Conservation (phyloP, 1,140 invertebrate species). For the Diuraphis noxia region DNA sequence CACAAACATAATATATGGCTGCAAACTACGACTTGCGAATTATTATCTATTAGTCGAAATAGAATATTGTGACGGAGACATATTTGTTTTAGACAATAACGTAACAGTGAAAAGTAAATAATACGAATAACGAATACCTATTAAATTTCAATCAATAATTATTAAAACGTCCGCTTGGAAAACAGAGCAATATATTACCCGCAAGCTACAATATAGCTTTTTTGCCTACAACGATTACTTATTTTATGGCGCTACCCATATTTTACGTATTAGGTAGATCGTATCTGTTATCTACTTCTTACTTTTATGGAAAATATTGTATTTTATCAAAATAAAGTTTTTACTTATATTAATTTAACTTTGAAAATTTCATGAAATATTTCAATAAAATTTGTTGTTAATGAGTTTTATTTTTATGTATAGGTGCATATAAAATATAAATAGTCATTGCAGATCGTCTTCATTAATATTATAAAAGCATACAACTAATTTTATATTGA, state of each 20-base stretch:
- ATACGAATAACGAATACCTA: neutral
- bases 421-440: too few relatives aligned
- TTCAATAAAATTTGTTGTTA: too few relatives aligned
- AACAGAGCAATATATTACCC: neutral
- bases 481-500: too few relatives aligned
- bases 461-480: too few relatives aligned
- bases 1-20: neutral
- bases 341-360: too few relatives aligned
- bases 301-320: too few relatives aligned
- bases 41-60: neutral
- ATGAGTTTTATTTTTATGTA: too few relatives aligned
- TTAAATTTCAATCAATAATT: constrained; percentile 11
- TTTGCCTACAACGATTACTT: neutral
- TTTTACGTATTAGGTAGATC: too few relatives aligned
- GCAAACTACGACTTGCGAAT: neutral
- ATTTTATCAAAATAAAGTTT: too few relatives aligned
- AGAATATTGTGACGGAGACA: neutral
- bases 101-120: neutral
- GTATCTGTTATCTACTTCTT: too few relatives aligned
- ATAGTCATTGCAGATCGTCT: too few relatives aligned
- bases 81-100: neutral
- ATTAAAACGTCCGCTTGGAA: neutral
- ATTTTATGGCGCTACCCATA: neutral
- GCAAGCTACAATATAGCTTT: neutral
- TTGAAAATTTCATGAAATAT: too few relatives aligned